A percentile compares a stretch with the other conserved stretches of the same genome.
Conservation (phyloP, 92 coral and sea anemone genomes). For the Phymanthus crucifer region DNA sequence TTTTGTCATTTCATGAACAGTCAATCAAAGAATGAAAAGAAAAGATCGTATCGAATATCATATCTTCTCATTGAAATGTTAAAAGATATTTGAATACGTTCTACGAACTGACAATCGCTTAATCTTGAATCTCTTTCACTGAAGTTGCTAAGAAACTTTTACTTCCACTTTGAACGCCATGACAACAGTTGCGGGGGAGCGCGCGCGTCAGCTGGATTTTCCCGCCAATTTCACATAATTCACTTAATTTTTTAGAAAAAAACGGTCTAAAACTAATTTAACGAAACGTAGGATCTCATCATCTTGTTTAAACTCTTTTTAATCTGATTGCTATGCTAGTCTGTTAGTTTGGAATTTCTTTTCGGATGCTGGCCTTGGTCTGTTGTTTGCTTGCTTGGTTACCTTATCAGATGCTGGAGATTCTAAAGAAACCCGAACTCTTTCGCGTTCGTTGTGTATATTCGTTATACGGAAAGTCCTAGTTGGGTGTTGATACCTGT, state of each 20-base stretch:
- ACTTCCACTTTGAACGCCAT: not conserved
- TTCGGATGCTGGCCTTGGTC: not conserved
- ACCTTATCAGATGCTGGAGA: not conserved
- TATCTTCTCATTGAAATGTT: not conserved
- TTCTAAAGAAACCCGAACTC: no score
- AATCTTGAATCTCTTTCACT: not conserved
- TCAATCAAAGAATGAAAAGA: not conserved
- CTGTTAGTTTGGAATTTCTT: not conserved
- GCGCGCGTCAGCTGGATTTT: conserved; percentile 8
- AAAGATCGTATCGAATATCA: not conserved
- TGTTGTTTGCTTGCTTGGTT: not conserved
- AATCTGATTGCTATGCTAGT: not conserved
- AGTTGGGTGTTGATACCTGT: no score
- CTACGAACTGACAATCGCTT: not conserved
- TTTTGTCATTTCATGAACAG: not conserved
- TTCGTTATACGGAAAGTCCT: no score
- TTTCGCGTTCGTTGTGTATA: no score
- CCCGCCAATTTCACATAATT: not conserved
- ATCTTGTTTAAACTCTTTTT: not conserved
- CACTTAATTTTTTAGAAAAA: not conserved
- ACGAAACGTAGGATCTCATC: not conserved
- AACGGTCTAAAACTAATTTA: not conserved
- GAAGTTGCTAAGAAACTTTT: conserved; percentile 1
- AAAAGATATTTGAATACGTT: not conserved
- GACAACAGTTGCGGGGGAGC: not conserved